Conservation (phyloP, 1,140 invertebrate species). For the Melipona quadrifasciata region DNA sequence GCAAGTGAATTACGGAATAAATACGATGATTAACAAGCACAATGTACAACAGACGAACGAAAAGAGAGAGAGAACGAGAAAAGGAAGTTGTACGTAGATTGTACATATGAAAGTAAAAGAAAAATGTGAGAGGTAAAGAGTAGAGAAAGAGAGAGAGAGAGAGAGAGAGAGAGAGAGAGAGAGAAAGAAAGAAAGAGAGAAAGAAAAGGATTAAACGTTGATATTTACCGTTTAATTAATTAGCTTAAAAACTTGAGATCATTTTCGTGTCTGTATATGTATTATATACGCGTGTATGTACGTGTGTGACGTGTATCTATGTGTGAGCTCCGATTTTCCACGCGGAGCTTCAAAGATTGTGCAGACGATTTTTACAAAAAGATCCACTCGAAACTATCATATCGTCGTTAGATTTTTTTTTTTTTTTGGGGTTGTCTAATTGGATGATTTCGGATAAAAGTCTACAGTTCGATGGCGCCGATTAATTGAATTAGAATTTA, state of each 20-base stretch:
- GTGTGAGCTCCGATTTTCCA: neutral
- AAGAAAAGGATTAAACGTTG: slow-evolving; percentile 53
- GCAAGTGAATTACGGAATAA: slow-evolving; percentile 72
- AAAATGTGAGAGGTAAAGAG: neutral
- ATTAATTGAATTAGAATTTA: slow-evolving; percentile 14
- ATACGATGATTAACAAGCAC: slow-evolving; percentile 77
- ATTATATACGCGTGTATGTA: slow-evolving; percentile 5
- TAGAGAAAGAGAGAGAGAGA: neutral
- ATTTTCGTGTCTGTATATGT: slow-evolving; percentile 70
- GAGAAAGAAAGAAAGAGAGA: slow-evolving; percentile 70
- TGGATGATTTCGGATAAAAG: neutral
- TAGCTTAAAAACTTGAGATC: slow-evolving; percentile 78
- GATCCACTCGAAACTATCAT: slow-evolving; percentile 22
- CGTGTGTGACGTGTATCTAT: neutral
- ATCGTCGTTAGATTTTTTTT: neutral
- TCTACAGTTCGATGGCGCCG: slow-evolving; percentile 9
- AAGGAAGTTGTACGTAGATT: slow-evolving; percentile 23
- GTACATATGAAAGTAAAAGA: neutral
- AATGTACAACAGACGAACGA: slow-evolving; percentile 77
- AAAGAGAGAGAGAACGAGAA: slow-evolving; percentile 38
- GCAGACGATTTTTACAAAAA: slow-evolving; percentile 31
- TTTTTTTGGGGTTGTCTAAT: too few relatives aligned
- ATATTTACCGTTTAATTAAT: slow-evolving; percentile 74
- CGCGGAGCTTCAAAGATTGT: slow-evolving; percentile 24
- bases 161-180: slow-evolving; percentile 15